Evolutionary conservation across 2,113 vertebrate species (phyloP).

Genomic region (Cyphomyrus plagiostoma): DNA sequence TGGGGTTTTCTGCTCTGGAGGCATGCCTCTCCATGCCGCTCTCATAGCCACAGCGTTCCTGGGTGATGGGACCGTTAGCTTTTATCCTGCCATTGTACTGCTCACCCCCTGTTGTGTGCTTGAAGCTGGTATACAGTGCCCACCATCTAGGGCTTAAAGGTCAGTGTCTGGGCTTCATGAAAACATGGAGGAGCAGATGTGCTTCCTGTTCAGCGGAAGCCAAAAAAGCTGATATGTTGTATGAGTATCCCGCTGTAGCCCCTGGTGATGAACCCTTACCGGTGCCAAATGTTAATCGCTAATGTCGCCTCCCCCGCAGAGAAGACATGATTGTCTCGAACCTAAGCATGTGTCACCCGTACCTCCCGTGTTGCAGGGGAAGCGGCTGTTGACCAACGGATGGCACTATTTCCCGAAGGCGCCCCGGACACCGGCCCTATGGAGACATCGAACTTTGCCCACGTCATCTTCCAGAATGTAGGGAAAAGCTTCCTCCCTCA

Average conservation of each 20-base stretch:
- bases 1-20: neutral
- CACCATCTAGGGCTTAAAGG: neutral
- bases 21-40: neutral
- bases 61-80: neutral
- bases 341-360: neutral
- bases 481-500: slow-evolving; percentile 94
- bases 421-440: slow-evolving; percentile 66
- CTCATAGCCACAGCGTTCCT: neutral
- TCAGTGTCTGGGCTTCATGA: neutral
- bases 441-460: slow-evolving; percentile 94
- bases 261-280: neutral
- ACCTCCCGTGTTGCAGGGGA: slow-evolving; percentile 28
- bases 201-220: neutral
- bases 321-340: neutral
- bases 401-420: slow-evolving; percentile 87
- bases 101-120: neutral
- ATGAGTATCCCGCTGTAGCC: neutral
- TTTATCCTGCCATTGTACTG: neutral
- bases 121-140: neutral
- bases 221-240: neutral
- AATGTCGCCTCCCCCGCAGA: neutral
- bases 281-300: neutral
- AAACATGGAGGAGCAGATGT: slow-evolving; percentile 1
- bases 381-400: slow-evolving; percentile 56
- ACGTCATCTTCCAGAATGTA: slow-evolving; percentile 98